Conservation (phyloP, 2,888 invertebrate species). For the Punctoribates punctum region DNA sequence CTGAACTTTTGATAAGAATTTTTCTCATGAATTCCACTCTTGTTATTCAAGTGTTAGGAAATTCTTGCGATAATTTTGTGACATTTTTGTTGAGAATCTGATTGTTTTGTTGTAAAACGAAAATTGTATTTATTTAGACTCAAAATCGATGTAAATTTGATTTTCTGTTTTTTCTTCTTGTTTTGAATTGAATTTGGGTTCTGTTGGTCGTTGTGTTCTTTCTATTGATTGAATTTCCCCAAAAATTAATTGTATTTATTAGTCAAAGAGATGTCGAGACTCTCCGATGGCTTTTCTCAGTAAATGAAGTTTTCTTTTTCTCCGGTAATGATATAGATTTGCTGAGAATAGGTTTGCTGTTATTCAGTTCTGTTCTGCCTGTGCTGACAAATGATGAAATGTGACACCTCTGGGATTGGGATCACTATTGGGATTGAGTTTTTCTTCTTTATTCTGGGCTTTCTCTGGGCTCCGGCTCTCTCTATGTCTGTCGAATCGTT, state of each 20-base stretch:
- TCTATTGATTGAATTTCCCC: background rate
- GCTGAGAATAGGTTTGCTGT: conserved; percentile 25
- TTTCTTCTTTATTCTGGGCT: background rate
- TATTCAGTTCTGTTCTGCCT: background rate
- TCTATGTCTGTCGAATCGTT: background rate
- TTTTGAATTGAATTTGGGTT: background rate
- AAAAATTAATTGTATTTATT: conserved; percentile 11
- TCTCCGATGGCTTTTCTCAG: background rate
- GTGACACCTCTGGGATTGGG: conserved; percentile 31
- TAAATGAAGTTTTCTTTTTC: background rate
- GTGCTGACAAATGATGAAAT: conserved; percentile 37
- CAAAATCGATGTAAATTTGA: too few species aligned
- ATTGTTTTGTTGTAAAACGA: too few species aligned
- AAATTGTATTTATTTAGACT: too few species aligned
- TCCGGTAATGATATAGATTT: background rate
- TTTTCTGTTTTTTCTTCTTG: background rate
- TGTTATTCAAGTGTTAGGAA: background rate
- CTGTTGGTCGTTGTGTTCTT: background rate
- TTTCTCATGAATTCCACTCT: conserved; percentile 11
- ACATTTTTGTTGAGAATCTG: background rate
- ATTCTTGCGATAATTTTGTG: background rate
- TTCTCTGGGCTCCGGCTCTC: background rate
- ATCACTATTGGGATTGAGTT: background rate
- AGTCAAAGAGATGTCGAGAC: background rate
- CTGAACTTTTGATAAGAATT: background rate